These are phyloP conservation scores for Hylomyscus alleni DNA, from an alignment of 2,797 vertebrate species.

Conservation along the genomic window DNA sequence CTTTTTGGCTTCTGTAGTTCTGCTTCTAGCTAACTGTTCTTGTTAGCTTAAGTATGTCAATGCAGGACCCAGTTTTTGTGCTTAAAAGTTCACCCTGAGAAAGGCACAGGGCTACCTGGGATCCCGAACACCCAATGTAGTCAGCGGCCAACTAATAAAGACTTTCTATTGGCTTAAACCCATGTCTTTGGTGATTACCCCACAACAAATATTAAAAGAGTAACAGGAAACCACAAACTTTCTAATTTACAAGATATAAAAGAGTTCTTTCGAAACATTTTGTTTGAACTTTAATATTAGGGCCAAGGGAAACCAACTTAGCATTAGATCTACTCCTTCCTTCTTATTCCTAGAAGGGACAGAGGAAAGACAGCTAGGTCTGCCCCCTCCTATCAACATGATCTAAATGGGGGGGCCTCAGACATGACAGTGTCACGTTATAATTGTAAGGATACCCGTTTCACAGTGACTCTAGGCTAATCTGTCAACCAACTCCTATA, in stretches of 20 bases:
- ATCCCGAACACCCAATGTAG: background rate
- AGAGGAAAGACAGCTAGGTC: background rate
- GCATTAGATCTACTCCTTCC: background rate
- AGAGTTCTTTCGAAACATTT: background rate
- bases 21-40: background rate
- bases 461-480: background rate
- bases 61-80: background rate
- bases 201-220: background rate
- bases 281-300: conserved; percentile 7
- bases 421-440: background rate
- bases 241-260: conserved; percentile 13
- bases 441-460: background rate
- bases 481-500: background rate
- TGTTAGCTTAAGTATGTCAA: background rate
- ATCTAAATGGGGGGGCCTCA: background rate
- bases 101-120: background rate
- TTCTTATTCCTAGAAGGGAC: background rate
- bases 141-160: background rate
- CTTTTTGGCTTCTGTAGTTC: background rate
- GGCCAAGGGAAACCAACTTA: background rate
- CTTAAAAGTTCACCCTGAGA: background rate
- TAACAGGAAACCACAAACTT: background rate
- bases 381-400: background rate
- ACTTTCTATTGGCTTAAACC: background rate
- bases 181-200: background rate